These are phyloP conservation scores for Spodoptera frugiperda DNA, from an alignment of 1,140 invertebrate genomes.

Conservation along the genomic window DNA sequence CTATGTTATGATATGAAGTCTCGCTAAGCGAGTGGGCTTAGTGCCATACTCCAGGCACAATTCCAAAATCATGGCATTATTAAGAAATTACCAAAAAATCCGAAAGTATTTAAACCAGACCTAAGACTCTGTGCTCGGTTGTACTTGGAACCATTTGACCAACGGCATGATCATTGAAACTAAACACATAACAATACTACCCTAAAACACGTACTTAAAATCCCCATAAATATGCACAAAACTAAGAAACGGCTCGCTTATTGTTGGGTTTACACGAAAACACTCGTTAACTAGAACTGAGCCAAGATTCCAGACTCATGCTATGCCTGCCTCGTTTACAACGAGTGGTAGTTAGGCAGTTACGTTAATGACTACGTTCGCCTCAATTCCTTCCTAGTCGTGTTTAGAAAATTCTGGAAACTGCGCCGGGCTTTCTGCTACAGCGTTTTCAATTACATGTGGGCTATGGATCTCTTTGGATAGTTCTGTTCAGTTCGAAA, in stretches of 20 bases:
- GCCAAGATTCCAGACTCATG: slow-evolving; percentile 30
- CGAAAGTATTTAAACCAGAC: no score
- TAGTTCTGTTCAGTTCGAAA: background rate
- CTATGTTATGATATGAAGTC: no score
- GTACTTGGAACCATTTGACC: no score
- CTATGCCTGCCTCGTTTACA: slow-evolving; percentile 33
- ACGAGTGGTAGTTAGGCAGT: slow-evolving; percentile 39
- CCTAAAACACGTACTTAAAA: no score
- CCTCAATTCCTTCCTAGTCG: slow-evolving; percentile 1
- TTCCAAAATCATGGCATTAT: no score
- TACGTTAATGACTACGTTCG: slow-evolving; percentile 35
- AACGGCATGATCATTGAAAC: no score
- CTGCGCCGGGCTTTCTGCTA: slow-evolving; percentile 7
- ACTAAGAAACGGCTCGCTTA: slow-evolving; percentile 1
- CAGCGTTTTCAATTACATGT: slow-evolving; percentile 32
- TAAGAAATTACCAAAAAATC: no score
- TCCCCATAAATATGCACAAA: background rate
- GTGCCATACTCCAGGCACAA: no score
- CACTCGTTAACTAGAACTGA: background rate
- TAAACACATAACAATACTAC: no score
- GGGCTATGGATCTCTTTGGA: background rate
- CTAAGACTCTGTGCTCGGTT: no score
- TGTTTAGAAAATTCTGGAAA: slow-evolving; percentile 40
- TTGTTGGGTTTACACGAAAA: slow-evolving; percentile 17
- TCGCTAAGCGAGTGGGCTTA: no score